phyloP scores from a whole-genome alignment of 2,888 invertebrate genomes.

The Plagodis pulveraria region DNA sequence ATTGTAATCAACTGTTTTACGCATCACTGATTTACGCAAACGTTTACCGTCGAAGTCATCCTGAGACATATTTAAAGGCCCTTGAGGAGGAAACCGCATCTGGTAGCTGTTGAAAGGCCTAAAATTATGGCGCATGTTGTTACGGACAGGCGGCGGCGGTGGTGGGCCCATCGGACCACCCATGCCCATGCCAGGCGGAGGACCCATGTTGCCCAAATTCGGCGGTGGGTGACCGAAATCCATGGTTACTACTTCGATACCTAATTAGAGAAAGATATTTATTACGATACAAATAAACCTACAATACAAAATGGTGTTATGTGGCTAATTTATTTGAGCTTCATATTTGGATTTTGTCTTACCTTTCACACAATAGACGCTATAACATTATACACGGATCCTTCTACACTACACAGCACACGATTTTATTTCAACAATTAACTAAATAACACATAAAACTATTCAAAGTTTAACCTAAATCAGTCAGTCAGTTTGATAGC shows the following conservation, averaged over 20 bases:
- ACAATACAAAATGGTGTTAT: slow-evolving; percentile 38
- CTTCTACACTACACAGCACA: slow-evolving; percentile 58
- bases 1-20: slow-evolving; percentile 99
- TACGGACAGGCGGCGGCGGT: slow-evolving; percentile 67
- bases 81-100: slow-evolving; percentile 81
- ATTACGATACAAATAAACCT: slow-evolving; percentile 47
- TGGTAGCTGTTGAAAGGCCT: slow-evolving; percentile 77
- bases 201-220: slow-evolving; percentile 75
- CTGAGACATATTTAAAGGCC: slow-evolving; percentile 89
- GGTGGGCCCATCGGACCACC: slow-evolving; percentile 48
- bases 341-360: slow-evolving; percentile 46
- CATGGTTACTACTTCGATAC: slow-evolving; percentile 77
- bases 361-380: slow-evolving; percentile 66
- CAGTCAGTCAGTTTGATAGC: slow-evolving; percentile 45
- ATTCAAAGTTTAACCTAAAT: slow-evolving; percentile 57
- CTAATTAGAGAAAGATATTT: slow-evolving; percentile 73
- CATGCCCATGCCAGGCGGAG: slow-evolving; percentile 67
- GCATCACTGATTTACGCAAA: slow-evolving; percentile 97
- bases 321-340: slow-evolving; percentile 41
- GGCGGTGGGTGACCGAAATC: slow-evolving; percentile 81
- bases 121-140: slow-evolving; percentile 80
- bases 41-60: slow-evolving; percentile 98
- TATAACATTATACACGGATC: slow-evolving; percentile 70
- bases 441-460: slow-evolving; percentile 54
- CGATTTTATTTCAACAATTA: slow-evolving; percentile 45